Evolutionary conservation across 1,140 invertebrate genomes (phyloP).

Genomic region (Calliopsis andreniformis): DNA sequence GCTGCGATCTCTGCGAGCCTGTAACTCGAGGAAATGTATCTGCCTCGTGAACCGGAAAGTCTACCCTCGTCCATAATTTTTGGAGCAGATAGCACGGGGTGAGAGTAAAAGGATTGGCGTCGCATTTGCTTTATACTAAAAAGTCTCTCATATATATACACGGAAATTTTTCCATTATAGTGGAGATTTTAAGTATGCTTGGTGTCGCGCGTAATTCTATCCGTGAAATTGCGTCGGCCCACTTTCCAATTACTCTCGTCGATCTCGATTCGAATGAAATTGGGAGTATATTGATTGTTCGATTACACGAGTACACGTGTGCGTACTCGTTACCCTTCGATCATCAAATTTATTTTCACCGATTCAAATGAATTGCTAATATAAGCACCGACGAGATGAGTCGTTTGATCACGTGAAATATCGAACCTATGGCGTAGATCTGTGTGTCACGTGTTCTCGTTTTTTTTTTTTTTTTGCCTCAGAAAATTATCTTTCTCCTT

Average conservation of each 20-base stretch:
- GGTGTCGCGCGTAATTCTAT: constrained; percentile 14
- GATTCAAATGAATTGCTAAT: constrained; percentile 23
- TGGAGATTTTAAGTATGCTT: not conserved
- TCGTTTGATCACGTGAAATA: not conserved
- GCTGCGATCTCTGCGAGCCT: constrained; percentile 48
- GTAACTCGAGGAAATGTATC: constrained; percentile 43
- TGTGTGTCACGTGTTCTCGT: not conserved
- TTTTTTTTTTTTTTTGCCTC: not conserved
- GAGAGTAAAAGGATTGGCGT: not conserved
- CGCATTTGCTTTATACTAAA: not conserved
- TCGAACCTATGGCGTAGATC: not conserved
- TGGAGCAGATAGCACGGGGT: constrained; percentile 8
- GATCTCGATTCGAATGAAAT: constrained; percentile 37
- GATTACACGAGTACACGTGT: constrained; percentile 16
- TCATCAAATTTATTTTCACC: constrained; percentile 42
- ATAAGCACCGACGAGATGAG: not conserved
- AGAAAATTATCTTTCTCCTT: constrained; percentile 6
- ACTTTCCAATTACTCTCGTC: constrained; percentile 45
- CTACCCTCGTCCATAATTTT: constrained; percentile 43
- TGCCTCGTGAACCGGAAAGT: constrained; percentile 35
- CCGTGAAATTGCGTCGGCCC: constrained; percentile 39
- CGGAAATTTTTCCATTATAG: not conserved
- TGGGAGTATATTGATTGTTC: constrained; percentile 43
- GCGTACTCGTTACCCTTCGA: not conserved
- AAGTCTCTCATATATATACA: not conserved